A percentile compares a stretch with the other conserved stretches of the same genome.
These are phyloP conservation scores for Pollachius pollachius DNA, from an alignment of 2,113 vertebrate species.

Conservation along the genomic window DNA sequence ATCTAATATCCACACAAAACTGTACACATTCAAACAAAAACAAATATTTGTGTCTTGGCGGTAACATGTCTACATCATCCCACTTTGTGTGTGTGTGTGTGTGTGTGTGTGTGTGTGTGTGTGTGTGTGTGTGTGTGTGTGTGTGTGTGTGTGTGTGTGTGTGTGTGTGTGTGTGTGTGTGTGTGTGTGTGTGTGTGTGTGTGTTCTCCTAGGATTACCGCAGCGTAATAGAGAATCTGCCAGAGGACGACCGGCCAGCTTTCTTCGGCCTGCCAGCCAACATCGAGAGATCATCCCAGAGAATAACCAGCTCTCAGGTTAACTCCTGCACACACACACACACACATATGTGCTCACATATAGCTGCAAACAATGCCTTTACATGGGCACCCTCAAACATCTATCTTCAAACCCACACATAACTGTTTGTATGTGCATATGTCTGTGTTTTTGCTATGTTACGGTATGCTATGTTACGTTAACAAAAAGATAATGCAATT, in stretches of 20 bases:
- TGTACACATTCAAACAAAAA: no score
- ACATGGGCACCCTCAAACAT: neutral
- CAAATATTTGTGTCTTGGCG: neutral
- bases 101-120: slow-evolving; percentile 31
- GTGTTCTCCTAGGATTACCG: slow-evolving; percentile 84
- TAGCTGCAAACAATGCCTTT: slow-evolving; percentile 2
- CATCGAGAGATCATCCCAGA: slow-evolving; percentile 90
- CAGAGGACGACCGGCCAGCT: slow-evolving; percentile 90
- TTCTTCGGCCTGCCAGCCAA: slow-evolving; percentile 97
- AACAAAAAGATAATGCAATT: no score
- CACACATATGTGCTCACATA: slow-evolving; percentile 7
- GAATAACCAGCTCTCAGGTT: slow-evolving; percentile 92
- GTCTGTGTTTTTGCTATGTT: neutral
- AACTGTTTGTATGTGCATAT: neutral
- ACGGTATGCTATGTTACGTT: no score
- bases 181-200: slow-evolving; percentile 21
- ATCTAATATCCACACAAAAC: no score
- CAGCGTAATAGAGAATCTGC: slow-evolving; percentile 85
- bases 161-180: slow-evolving; percentile 20
- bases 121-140: slow-evolving; percentile 36
- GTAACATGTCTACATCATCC: neutral
- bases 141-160: slow-evolving; percentile 28
- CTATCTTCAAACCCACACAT: neutral
- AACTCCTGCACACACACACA: slow-evolving; percentile 12
- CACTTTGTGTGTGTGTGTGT: slow-evolving; percentile 15